These are phyloP conservation scores for Zoanthus sociatus DNA, from an alignment of 92 coral and sea anemone genomes.

Conservation along the genomic window DNA sequence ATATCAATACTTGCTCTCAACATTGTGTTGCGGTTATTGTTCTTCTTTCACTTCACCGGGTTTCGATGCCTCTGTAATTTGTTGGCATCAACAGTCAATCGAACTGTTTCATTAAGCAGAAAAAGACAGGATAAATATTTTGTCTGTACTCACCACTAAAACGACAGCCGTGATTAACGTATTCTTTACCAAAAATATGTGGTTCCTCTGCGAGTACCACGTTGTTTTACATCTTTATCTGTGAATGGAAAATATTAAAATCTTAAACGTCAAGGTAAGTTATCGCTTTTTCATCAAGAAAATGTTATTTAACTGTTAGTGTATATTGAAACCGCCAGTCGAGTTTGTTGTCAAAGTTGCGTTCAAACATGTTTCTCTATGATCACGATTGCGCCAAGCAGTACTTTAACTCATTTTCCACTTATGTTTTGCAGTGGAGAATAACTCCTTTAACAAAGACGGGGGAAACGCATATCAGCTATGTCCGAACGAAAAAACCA, in stretches of 20 bases:
- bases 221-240: conserved; percentile 26
- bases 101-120: conserved; percentile 36
- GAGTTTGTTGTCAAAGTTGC: background rate
- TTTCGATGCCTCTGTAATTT: conserved; percentile 59
- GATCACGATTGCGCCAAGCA: background rate
- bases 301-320: background rate
- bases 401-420: background rate
- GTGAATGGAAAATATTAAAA: conserved; percentile 36
- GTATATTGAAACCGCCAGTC: background rate
- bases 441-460: conserved; percentile 19
- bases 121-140: conserved; percentile 5
- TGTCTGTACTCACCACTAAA: background rate
- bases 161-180: conserved; percentile 17
- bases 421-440: conserved; percentile 23
- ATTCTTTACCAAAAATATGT: conserved; percentile 22
- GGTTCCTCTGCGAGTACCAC: conserved; percentile 29
- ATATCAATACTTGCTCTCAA: conserved; percentile 64
- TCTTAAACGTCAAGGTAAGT: conserved; percentile 20
- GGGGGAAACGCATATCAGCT: conserved; percentile 1
- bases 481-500: conserved; percentile 49
- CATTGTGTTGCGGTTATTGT: conserved; percentile 80
- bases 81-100: conserved; percentile 31
- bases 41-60: conserved; percentile 67
- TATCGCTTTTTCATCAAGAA: background rate
- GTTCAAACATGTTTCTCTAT: background rate